These are phyloP conservation scores for Spizaetus ornatus DNA, from an alignment of 2,113 vertebrate species.

Conservation along the genomic window DNA sequence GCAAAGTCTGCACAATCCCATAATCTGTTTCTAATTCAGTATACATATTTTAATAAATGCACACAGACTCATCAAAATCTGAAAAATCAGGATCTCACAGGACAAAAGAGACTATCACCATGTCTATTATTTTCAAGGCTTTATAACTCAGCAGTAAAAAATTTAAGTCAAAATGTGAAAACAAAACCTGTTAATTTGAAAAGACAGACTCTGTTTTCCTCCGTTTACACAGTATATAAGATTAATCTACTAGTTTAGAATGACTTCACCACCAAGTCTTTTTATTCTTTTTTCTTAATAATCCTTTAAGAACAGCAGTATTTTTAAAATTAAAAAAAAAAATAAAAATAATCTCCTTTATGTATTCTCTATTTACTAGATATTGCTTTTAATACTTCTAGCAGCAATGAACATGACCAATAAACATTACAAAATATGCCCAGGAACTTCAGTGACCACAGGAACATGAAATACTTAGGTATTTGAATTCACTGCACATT, in stretches of 20 bases:
- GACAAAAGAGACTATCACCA: not conserved
- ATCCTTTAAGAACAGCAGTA: not conserved
- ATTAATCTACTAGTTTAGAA: not conserved
- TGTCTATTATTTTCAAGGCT: not conserved
- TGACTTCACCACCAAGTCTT: not conserved
- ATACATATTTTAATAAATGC: not conserved
- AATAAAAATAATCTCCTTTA: not conserved
- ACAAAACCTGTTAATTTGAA: not conserved
- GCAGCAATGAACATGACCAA: not conserved
- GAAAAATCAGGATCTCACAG: not conserved
- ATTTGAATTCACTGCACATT: not conserved
- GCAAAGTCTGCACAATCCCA: not conserved
- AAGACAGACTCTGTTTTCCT: not conserved
- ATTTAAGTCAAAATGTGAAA: not conserved
- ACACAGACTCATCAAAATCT: not conserved
- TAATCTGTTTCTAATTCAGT: constrained; percentile 38
- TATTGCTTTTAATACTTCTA: not conserved
- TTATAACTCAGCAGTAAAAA: not conserved
- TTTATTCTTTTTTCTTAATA: not conserved
- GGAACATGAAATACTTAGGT: not conserved
- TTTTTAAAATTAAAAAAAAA: not conserved
- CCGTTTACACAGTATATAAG: not conserved
- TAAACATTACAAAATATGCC: not conserved
- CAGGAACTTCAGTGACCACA: not conserved
- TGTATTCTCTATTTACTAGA: not conserved